Evolutionary conservation across 2,888 invertebrate species (phyloP).

Genomic region (Leptinotarsa peninsularis): DNA sequence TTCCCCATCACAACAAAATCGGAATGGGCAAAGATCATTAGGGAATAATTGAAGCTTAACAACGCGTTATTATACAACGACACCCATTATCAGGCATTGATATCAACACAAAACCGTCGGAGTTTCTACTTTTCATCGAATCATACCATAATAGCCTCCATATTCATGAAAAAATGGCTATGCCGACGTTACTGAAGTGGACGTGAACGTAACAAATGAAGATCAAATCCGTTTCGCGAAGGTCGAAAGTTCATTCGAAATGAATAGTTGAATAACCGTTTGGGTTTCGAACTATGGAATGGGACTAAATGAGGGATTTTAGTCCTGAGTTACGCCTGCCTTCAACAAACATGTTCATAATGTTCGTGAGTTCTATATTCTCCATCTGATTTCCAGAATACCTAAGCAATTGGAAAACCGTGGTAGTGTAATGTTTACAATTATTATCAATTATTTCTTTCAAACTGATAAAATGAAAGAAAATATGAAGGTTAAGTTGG

Average conservation of each 20-base stretch:
- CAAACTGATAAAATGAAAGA: too few species aligned
- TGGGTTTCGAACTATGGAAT: too few species aligned
- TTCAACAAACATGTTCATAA: too few species aligned
- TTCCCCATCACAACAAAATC: slow-evolving; percentile 24
- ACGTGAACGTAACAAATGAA: slow-evolving; percentile 39
- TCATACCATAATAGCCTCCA: slow-evolving; percentile 25
- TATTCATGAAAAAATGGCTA: slow-evolving; percentile 36
- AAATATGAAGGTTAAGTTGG: too few species aligned
- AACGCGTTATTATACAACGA: slow-evolving; percentile 41
- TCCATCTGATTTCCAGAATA: too few species aligned
- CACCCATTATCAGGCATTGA: slow-evolving; percentile 39
- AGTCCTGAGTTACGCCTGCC: too few species aligned
- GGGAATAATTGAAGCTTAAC: slow-evolving; percentile 35
- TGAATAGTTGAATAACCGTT: not conserved
- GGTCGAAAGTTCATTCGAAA: not conserved
- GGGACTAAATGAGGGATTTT: too few species aligned
- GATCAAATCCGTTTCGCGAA: slow-evolving; percentile 33
- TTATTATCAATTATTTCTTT: too few species aligned
- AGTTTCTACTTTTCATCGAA: slow-evolving; percentile 21
- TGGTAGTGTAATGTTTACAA: too few species aligned
- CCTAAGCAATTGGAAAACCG: too few species aligned
- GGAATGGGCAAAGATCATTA: slow-evolving; percentile 39
- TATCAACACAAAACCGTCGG: slow-evolving; percentile 27
- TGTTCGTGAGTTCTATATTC: too few species aligned
- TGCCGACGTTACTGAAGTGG: slow-evolving; percentile 34